Conservation (phyloP, 1,140 invertebrate genomes). For the Aphelenchoides avenae region DNA sequence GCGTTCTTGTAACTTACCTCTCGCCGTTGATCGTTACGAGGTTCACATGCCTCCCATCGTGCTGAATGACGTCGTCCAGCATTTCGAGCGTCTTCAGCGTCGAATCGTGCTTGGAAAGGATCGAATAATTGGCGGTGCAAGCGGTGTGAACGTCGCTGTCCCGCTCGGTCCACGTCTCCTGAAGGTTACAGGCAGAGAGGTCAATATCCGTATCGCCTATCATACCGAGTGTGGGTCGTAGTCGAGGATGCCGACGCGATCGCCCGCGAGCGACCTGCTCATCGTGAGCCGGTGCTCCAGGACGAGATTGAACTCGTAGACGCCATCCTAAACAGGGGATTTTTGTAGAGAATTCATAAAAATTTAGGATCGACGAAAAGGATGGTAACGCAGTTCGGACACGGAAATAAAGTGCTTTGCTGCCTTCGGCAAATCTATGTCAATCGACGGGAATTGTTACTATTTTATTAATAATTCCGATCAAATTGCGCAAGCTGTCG, state of each 20-base stretch:
- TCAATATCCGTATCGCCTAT: no score
- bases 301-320: conserved; percentile 44
- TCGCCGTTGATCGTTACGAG: conserved; percentile 48
- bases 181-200: no score
- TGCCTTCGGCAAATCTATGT: no score
- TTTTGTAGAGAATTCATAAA: no score
- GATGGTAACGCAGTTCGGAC: no score
- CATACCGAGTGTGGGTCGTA: conserved; percentile 36
- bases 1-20: conserved; percentile 24
- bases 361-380: no score
- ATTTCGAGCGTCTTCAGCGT: neutral
- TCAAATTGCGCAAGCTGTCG: no score
- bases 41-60: conserved; percentile 2
- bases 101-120: neutral
- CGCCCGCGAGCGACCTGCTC: conserved; percentile 16
- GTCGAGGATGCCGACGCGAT: conserved; percentile 33
- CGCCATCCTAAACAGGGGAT: conserved; percentile 45
- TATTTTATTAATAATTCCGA: no score
- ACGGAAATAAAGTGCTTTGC: no score
- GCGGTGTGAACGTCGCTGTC: conserved; percentile 1
- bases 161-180: neutral
- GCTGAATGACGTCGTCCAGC: neutral
- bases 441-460: no score
- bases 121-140: conserved; percentile 2
- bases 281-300: conserved; percentile 38